A percentile compares a stretch with the other conserved stretches of the same genome.
phyloP scores from a whole-genome alignment of 2,888 invertebrate species.

The Polietes domitor region DNA sequence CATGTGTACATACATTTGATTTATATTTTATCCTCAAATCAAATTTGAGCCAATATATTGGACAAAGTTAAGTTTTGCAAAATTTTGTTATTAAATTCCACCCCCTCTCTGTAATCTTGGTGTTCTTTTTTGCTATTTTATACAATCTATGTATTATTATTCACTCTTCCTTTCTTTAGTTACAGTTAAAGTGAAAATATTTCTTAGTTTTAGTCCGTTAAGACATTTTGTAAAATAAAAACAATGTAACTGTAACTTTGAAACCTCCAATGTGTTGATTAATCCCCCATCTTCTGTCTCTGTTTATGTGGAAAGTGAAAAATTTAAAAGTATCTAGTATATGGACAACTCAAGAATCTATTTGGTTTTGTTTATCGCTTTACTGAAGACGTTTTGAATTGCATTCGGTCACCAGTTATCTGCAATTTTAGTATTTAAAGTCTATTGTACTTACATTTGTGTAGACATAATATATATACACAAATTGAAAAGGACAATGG shows the following conservation, averaged over 20 bases:
- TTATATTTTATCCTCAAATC: constrained; percentile 4
- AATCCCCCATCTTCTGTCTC: too few relatives aligned
- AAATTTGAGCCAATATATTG: not conserved
- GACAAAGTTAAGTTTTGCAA: not conserved
- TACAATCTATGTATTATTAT: constrained; percentile 9
- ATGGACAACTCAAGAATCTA: not conserved
- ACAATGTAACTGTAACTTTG: constrained; percentile 10
- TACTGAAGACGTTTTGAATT: not conserved
- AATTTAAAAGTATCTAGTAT: too few relatives aligned
- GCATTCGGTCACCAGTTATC: not conserved
- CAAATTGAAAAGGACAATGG: not conserved
- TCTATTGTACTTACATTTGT: not conserved
- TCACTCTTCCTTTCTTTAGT: constrained; percentile 5
- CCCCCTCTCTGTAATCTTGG: not conserved
- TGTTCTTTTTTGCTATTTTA: not conserved
- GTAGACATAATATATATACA: not conserved
- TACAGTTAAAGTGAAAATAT: not conserved
- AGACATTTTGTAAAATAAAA: constrained; percentile 12
- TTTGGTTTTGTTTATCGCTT: not conserved
- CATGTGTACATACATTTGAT: not conserved
- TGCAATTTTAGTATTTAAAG: not conserved
- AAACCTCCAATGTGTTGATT: not conserved
- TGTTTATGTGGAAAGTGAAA: not conserved
- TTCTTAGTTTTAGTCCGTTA: constrained; percentile 3
- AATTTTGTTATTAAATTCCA: constrained; percentile 8